Base-by-base conservation (phyloP, 2,888 invertebrate species). In the Philereme transversata region DNA sequence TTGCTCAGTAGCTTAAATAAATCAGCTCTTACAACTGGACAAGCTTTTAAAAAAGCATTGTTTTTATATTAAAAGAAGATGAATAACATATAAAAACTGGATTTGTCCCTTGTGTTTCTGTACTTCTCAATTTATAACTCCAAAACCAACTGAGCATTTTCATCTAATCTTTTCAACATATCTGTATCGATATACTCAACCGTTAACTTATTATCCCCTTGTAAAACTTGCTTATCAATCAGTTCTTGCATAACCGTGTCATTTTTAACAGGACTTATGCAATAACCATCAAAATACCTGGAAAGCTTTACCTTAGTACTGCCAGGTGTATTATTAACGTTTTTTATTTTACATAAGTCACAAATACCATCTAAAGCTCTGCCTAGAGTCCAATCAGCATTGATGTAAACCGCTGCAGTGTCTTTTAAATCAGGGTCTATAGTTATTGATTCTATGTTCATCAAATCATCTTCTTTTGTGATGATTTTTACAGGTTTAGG, bases 341-440 rank as follows among this genome's bases (percentile, higher is more conserved):
- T 96, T 55, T 87, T 92, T 44, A 96, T 88, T 71, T 94, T 93
- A 67, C 95, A 93, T 65, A 93, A 91, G 55, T 94, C 93, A 35
- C 96, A 95, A 49, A 96, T 93, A 60, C 94, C 93, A 81, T 97
- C 97, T 57, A 96, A 94, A 5, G 93, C 92, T 75, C 95, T 92
- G 0, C 96, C 96, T 51, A 96, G 75, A 68, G 94, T 94, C 96
- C 96, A 97, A 57, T 93, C 90, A 67, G 93, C 92, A 50, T 94
- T 94, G 11, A 95, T 93, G 83, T 94, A 96, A 6, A 95, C 83
- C 4, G 94, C 88, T 5, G 87, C 73, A 8, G 86, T 81, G 45
- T 84, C 87, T 77, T 87, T 92, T 50, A 82, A 83, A 73, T 84
- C 87, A 0, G 90, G 91, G 41, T 91, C 90, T 67, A 90, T 74